Evolutionary conservation across 2,797 vertebrate species (phyloP), one percentile per base, ranked within the genome.

Genomic region (Esox lucius): DNA sequence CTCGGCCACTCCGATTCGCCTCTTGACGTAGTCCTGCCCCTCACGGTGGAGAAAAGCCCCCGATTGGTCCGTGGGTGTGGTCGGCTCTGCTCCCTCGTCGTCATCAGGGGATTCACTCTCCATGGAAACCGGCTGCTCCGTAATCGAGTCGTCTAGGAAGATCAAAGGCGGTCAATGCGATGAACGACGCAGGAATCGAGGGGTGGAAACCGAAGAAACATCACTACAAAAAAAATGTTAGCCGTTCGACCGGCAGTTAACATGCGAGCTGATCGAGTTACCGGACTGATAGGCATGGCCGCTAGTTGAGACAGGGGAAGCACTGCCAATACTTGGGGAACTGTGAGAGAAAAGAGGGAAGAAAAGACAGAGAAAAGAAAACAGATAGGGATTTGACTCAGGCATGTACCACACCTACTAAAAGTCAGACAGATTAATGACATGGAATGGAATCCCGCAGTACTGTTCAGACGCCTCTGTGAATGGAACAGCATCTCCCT

Each of bases 1-100:
- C 51, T 94, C 92, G 0, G 94, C 91, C 64, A 94, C 88, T 0
- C 90, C 77, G 0, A 35, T 71, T 0, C 16, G 56, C 15, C 4
- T 61, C 9, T 61, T 61, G 56, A 13, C 56, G 3, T 61, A 61
- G 56, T 61, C 68, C 53, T 51, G 75, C 8, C 68, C 69, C 3
- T 90, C 86, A 0, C 19, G 62, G 0, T 77, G 64, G 49, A 73
- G 33, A 62, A 85, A 83, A 13, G 62, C 68, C 56, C 24, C 86
- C 0, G 92, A 86, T 70, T 81, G 86, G 73, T 88, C 88, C 6
- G 72, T 64, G 1, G 88, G 81, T 0, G 86, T 73, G 80, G 66
- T 71, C 42, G 82, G 74, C 0, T 81, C 33, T 88, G 83, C 0
- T 1, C 77, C 0, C 68, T 91, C 86, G 0, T 91, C 86, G 0